phyloP scores from a whole-genome alignment of 2,888 invertebrate species.

The Diloba caeruleocephala region DNA sequence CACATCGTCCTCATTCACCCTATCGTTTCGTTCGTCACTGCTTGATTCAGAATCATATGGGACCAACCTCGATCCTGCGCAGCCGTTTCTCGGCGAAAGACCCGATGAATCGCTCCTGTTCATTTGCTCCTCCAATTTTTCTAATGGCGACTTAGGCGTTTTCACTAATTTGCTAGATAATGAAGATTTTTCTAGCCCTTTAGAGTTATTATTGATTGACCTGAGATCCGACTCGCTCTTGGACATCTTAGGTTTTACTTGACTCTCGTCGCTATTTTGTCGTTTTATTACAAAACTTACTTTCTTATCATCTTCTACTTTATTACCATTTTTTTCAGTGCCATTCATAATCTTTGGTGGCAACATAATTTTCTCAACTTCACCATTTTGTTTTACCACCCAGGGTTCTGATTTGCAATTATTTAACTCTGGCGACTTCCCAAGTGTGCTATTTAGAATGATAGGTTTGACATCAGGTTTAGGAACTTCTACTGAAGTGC shows the following conservation, averaged over 20 bases:
- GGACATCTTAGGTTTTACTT: slow-evolving; percentile 66
- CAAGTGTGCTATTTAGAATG: slow-evolving; percentile 81
- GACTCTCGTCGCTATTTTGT: slow-evolving; percentile 69
- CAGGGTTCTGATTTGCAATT: slow-evolving; percentile 78
- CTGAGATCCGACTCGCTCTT: slow-evolving; percentile 77
- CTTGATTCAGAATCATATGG: slow-evolving; percentile 90
- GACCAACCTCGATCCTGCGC: slow-evolving; percentile 80
- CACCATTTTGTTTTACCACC: slow-evolving; percentile 85
- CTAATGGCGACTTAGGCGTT: slow-evolving; percentile 78
- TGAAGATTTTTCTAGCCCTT: slow-evolving; percentile 68
- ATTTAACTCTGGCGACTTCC: slow-evolving; percentile 70
- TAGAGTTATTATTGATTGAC: slow-evolving; percentile 56
- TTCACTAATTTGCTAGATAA: slow-evolving; percentile 74
- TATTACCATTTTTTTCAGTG: slow-evolving; percentile 66
- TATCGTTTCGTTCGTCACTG: slow-evolving; percentile 73
- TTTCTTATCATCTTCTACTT: slow-evolving; percentile 76
- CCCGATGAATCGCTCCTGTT: slow-evolving; percentile 72
- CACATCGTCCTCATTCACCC: slow-evolving; percentile 33
- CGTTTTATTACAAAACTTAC: slow-evolving; percentile 76
- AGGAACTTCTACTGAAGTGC: slow-evolving; percentile 67
- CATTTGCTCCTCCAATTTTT: slow-evolving; percentile 84
- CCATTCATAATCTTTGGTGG: slow-evolving; percentile 74
- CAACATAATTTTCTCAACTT: slow-evolving; percentile 79
- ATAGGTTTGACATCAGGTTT: slow-evolving; percentile 79
- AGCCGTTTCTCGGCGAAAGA: slow-evolving; percentile 68